Conservation (phyloP, 2,797 vertebrate species). For the Sitta carolinensis region DNA sequence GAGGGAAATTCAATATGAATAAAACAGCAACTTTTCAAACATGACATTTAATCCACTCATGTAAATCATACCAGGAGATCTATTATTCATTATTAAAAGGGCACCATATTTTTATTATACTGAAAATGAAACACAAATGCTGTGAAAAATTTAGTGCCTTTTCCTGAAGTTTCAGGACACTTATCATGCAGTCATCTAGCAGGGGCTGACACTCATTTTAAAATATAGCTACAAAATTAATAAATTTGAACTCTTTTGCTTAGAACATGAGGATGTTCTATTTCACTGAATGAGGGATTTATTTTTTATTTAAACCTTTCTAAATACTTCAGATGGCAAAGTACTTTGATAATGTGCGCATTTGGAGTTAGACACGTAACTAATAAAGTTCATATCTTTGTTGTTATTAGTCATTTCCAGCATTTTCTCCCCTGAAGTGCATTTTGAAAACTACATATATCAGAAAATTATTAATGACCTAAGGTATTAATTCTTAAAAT, state of each 20-base stretch:
- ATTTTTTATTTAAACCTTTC: conserved; percentile 77
- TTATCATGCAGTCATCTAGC: conserved; percentile 73
- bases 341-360: conserved; percentile 47
- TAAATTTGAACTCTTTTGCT: conserved; percentile 73
- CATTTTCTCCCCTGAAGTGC: conserved; percentile 75
- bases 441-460: conserved; percentile 80
- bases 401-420: conserved; percentile 75
- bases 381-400: conserved; percentile 75
- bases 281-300: conserved; percentile 69
- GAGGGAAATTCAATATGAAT: conserved; percentile 86
- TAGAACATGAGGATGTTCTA: conserved; percentile 59
- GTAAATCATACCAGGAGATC: conserved; percentile 88
- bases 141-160: conserved; percentile 86
- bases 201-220: conserved; percentile 70
- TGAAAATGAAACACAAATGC: conserved; percentile 89
- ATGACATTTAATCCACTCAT: conserved; percentile 91
- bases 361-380: conserved; percentile 46
- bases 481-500: conserved; percentile 78
- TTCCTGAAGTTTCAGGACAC: conserved; percentile 80
- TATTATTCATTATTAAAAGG: conserved; percentile 94
- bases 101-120: conserved; percentile 89
- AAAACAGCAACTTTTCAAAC: conserved; percentile 91
- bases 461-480: conserved; percentile 82
- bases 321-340: conserved; percentile 72
- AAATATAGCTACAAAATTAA: conserved; percentile 79